Conservation (phyloP, 1,140 invertebrate genomes). For the Grapholita molesta region DNA sequence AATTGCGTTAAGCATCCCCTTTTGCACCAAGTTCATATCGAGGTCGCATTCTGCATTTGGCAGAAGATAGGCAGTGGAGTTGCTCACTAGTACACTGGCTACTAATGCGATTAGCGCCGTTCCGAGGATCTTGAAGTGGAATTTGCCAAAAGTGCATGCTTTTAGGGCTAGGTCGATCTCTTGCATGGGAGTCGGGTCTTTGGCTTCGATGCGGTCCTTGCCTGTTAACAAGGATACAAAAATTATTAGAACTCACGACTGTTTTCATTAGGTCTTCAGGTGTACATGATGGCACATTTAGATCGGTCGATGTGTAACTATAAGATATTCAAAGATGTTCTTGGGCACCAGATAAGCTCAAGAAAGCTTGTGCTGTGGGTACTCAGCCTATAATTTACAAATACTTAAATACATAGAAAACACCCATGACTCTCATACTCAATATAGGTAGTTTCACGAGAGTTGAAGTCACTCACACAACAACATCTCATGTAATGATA, state of each 20-base stretch:
- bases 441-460: too few species aligned
- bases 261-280: too few species aligned
- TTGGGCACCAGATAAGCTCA: too few species aligned
- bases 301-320: too few species aligned
- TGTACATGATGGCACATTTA: too few species aligned
- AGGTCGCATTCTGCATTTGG: constrained; percentile 85
- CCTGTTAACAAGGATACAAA: background rate
- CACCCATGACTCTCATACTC: too few species aligned
- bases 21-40: constrained; percentile 79
- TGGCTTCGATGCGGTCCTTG: constrained; percentile 2
- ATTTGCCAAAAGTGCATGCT: constrained; percentile 78
- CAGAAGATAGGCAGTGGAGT: constrained; percentile 81
- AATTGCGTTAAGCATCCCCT: constrained; percentile 82
- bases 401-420: too few species aligned
- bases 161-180: constrained; percentile 52
- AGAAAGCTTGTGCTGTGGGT: too few species aligned
- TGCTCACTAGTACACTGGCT: constrained; percentile 79
- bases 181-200: constrained; percentile 39
- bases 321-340: too few species aligned
- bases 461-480: too few species aligned
- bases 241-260: background rate
- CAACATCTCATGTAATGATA: too few species aligned
- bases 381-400: too few species aligned
- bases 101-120: constrained; percentile 78
- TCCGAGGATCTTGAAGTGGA: constrained; percentile 80